phyloP scores from a whole-genome alignment of 2,888 invertebrate species.

The Hipparchia sbordonii region DNA sequence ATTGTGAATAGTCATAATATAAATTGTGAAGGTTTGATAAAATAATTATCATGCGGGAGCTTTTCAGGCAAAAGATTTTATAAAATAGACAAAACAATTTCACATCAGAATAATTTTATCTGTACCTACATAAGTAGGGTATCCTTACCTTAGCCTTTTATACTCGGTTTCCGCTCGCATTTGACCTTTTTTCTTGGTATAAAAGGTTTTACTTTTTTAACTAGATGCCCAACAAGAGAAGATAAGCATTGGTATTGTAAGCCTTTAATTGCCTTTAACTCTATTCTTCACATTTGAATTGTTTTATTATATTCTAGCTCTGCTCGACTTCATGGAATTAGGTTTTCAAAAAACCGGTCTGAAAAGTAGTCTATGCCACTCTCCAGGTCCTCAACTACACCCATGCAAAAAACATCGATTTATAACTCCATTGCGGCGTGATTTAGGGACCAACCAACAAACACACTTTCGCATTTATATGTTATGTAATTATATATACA shows the following conservation, averaged over 20 bases:
- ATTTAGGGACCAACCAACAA: too few relatives aligned
- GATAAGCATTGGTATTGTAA: constrained; percentile 16
- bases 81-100: constrained; percentile 9
- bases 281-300: not conserved
- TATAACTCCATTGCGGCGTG: too few relatives aligned
- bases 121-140: constrained; percentile 11
- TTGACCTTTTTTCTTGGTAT: constrained; percentile 17
- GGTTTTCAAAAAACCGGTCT: too few relatives aligned
- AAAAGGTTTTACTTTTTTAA: constrained; percentile 17
- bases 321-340: not conserved
- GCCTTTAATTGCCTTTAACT: constrained; percentile 1
- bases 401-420: too few relatives aligned
- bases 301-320: not conserved
- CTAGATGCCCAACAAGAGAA: constrained; percentile 1
- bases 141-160: constrained; percentile 12
- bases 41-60: not conserved
- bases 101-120: constrained; percentile 10
- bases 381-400: too few relatives aligned
- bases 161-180: constrained; percentile 6
- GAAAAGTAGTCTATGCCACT: too few relatives aligned
- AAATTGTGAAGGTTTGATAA: too few relatives aligned
- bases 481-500: too few relatives aligned
- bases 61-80: not conserved
- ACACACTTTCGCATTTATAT: too few relatives aligned
- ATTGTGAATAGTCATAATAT: too few relatives aligned